Base-by-base conservation (phyloP, 2,113 vertebrate species). In the Albula goreensis region DNA sequence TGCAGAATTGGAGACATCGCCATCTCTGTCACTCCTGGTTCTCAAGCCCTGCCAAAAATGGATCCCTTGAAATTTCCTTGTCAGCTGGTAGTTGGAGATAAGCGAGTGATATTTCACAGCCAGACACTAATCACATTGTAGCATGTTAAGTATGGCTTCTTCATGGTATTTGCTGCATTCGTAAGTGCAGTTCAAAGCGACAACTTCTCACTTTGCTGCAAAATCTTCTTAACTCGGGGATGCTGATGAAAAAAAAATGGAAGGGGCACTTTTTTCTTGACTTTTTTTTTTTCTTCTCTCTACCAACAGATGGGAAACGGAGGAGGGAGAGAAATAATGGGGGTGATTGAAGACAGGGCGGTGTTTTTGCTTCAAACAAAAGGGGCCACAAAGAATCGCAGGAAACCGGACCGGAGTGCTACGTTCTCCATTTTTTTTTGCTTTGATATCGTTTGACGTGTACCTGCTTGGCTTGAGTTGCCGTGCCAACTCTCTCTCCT, bases 111-210 rank as follows among this genome's bases (percentile, higher is more conserved):
- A 95, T 95, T 96, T 97, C 95, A 94, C 94, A 95, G 93, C 88
- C 92, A 93, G 93, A 93, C 93, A 94, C 94, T 96, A 96, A 96
- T 96, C 96, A 93, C 94, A 94, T 96, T 96, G 92, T 93, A 94
- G 92, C 91, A 92, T 93, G 93, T 95, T 96, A 95, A 96, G 90
- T 93, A 89, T 91, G 90, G 91, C 94, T 56, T 86, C 91, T 91
- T 91, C 92, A 92, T 91, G 91, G 85, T 89, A 91, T 94, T 94
- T 89, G 87, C 90, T 88, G 86, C 88, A 86, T 88, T 90, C 88
- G 91, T 93, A 94, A 95, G 95, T 93, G 90, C 90, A 96, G 95
- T 97, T 97, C 96, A 97, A 98, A 98, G 95, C 74, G 22, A 94
- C 87, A 90, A 89, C 94, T 92, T 89, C 89, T 93, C 93, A 94